Conservation (phyloP, 2,113 vertebrate species). For the Brienomyrus longianalis region DNA sequence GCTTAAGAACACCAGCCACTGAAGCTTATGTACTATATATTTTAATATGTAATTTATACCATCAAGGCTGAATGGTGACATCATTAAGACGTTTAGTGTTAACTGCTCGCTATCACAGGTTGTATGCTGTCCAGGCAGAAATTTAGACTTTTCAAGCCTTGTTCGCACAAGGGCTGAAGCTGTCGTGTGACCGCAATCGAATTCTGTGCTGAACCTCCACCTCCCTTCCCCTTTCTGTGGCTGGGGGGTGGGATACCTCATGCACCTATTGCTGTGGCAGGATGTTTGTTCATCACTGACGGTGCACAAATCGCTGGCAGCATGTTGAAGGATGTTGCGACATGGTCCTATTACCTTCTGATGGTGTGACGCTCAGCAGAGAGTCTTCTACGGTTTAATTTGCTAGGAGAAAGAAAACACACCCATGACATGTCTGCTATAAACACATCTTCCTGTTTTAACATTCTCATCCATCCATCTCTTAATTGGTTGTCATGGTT, state of each 20-base stretch:
- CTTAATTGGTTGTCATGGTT: not conserved
- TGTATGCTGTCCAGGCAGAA: not conserved
- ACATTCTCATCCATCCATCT: not conserved
- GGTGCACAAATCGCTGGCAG: not conserved
- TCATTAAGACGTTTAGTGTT: not conserved
- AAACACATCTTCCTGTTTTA: not conserved
- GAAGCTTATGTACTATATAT: too few species aligned
- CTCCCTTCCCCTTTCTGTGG: not conserved
- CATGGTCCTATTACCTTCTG: not conserved
- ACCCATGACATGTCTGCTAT: not conserved
- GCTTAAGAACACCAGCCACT: too few species aligned
- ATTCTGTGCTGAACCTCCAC: conserved; percentile 4
- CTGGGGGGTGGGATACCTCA: not conserved
- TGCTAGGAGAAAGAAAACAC: not conserved
- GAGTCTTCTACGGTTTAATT: not conserved
- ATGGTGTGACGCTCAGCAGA: not conserved
- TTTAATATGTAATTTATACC: not conserved
- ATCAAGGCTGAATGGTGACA: not conserved
- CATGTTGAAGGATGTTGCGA: not conserved
- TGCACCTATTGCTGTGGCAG: not conserved
- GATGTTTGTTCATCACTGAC: not conserved
- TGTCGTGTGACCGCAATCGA: not conserved
- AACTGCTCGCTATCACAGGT: not conserved
- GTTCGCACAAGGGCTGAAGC: not conserved
- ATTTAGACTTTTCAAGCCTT: not conserved